These are phyloP conservation scores for Drosophila carrolli DNA, from an alignment of 1,140 invertebrate species.

Conservation along the genomic window DNA sequence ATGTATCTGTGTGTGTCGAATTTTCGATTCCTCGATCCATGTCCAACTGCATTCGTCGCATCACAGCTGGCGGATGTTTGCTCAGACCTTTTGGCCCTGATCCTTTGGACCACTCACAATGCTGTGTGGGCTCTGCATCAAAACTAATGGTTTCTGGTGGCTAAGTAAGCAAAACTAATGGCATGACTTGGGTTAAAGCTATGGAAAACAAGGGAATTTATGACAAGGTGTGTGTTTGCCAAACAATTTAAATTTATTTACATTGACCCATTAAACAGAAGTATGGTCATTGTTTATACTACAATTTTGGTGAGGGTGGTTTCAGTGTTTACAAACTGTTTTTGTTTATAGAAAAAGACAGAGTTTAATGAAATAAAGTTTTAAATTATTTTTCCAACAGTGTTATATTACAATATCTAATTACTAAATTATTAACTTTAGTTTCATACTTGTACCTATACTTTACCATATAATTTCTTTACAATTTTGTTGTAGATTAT, in stretches of 20 bases:
- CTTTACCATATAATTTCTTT: background rate
- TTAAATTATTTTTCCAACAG: too few relatives aligned
- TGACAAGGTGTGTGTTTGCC: constrained; percentile 23
- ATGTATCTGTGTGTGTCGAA: constrained; percentile 2
- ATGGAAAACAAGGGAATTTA: constrained; percentile 3
- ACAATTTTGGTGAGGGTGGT: background rate
- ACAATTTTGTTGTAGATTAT: background rate
- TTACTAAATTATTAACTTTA: too few relatives aligned
- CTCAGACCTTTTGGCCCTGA: constrained; percentile 16
- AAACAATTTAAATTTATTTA: constrained; percentile 46
- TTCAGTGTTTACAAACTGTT: background rate
- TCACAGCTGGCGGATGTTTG: constrained; percentile 59
- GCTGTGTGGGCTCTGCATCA: constrained; percentile 24
- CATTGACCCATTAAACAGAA: background rate
- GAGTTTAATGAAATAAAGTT: too few relatives aligned
- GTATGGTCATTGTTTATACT: background rate
- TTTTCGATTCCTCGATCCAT: constrained; percentile 35
- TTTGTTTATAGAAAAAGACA: background rate
- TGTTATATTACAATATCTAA: background rate
- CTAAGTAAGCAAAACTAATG: constrained; percentile 41
- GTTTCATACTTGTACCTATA: too few relatives aligned
- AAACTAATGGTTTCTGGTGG: constrained; percentile 33
- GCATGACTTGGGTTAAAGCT: constrained; percentile 19
- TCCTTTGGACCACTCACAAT: constrained; percentile 24
- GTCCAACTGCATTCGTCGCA: constrained; percentile 62